Evolutionary conservation across 2,888 invertebrate species (phyloP).

Genomic region (Cantharis rufa): DNA sequence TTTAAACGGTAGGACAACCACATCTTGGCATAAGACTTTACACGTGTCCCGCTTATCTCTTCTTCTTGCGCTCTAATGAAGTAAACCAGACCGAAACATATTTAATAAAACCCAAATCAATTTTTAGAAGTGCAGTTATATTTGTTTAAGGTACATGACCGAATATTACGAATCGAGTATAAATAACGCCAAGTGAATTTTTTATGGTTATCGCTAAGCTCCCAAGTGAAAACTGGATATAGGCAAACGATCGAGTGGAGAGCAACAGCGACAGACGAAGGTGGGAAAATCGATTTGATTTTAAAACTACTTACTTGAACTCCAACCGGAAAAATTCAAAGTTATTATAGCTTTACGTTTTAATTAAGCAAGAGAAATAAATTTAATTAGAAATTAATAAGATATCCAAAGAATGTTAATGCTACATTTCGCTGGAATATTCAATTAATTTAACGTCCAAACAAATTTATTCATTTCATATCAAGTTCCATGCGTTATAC

Average conservation of each 20-base stretch:
- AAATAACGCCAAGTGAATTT: background rate
- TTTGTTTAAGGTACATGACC: background rate
- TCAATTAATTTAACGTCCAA: background rate
- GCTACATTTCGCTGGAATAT: background rate
- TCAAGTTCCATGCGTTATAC: background rate
- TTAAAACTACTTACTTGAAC: background rate
- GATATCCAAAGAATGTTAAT: background rate
- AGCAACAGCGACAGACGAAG: background rate
- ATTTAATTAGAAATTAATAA: background rate
- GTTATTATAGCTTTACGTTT: background rate
- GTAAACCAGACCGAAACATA: conserved; percentile 8
- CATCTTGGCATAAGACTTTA: background rate
- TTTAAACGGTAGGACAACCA: conserved; percentile 14
- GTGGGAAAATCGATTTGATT: background rate
- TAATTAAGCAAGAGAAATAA: background rate
- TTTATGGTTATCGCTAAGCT: background rate
- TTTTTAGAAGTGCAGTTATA: background rate
- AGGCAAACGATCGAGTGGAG: background rate
- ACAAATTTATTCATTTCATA: background rate
- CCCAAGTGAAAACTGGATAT: background rate
- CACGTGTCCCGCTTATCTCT: background rate
- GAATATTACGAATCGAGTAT: background rate
- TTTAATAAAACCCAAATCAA: background rate
- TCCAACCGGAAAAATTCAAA: background rate
- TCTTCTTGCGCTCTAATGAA: conserved; percentile 5